phyloP scores from a whole-genome alignment of 2,797 vertebrate species.

The Myotis findleyi region DNA sequence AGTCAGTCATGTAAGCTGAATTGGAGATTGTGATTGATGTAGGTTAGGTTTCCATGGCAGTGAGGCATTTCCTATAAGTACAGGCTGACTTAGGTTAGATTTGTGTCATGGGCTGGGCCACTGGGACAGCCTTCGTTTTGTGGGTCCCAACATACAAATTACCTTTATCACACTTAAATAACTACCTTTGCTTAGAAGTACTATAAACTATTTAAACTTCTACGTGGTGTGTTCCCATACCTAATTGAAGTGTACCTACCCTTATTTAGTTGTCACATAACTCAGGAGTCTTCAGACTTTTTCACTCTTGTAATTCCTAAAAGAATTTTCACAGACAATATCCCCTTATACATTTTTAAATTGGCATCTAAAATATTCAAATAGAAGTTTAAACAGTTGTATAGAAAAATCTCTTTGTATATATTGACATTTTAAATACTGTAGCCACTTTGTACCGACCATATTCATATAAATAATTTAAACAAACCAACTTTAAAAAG shows the following conservation, averaged over 20 bases:
- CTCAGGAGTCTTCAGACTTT: not conserved
- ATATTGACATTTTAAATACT: not conserved
- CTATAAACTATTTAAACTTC: not conserved
- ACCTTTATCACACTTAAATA: not conserved
- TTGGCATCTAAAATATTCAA: not conserved
- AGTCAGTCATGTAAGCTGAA: not conserved
- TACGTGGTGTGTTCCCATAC: not conserved
- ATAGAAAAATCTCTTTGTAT: slow-evolving; percentile 21
- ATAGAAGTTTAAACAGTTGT: slow-evolving; percentile 22
- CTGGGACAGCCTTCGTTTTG: not conserved
- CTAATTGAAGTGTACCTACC: not conserved
- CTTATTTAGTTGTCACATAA: not conserved
- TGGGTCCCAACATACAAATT: not conserved
- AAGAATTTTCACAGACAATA: not conserved
- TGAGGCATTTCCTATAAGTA: not conserved
- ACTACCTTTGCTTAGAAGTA: not conserved
- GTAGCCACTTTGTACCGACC: not conserved
- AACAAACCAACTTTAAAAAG: not conserved
- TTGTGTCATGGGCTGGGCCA: not conserved
- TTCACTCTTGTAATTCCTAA: not conserved
- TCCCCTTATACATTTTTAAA: not conserved
- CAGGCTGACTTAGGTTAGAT: not conserved
- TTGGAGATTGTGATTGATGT: not conserved
- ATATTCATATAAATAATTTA: slow-evolving; percentile 37
- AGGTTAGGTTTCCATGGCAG: not conserved